Evolutionary conservation across 2,888 invertebrate species (phyloP).

Genomic region (Epinotia nisella): DNA sequence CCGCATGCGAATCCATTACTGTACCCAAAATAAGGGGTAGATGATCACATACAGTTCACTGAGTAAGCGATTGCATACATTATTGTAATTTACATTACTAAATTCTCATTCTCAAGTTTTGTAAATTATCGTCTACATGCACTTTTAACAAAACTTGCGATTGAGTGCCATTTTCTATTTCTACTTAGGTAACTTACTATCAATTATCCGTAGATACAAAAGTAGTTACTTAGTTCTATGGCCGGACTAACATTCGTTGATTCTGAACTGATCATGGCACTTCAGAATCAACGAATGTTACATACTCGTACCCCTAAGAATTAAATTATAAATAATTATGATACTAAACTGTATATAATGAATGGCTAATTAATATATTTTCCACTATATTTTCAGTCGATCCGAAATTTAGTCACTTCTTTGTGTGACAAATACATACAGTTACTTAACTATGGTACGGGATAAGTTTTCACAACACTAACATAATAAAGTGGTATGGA

Average conservation of each 20-base stretch:
- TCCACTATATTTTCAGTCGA: no score
- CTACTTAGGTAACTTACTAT: not conserved
- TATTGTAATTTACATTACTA: not conserved
- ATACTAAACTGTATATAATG: not conserved
- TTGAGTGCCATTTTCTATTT: not conserved
- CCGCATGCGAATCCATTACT: slow-evolving; percentile 58
- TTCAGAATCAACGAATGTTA: no score
- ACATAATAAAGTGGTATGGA: no score
- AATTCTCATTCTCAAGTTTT: slow-evolving; percentile 17
- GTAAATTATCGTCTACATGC: not conserved
- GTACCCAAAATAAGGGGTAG: slow-evolving; percentile 39
- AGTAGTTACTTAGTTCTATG: slow-evolving; percentile 42
- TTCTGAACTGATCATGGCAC: not conserved
- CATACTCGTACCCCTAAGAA: not conserved
- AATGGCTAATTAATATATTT: not conserved
- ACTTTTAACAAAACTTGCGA: slow-evolving; percentile 15
- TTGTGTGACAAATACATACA: no score
- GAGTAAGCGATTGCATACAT: slow-evolving; percentile 2
- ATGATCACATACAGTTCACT: slow-evolving; percentile 7
- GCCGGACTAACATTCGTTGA: not conserved
- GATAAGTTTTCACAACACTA: no score
- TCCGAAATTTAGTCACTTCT: no score
- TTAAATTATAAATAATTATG: not conserved
- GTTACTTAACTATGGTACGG: no score
- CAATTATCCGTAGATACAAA: slow-evolving; percentile 15